phyloP scores from a whole-genome alignment of 2,888 invertebrate genomes.

The Dioctria linearis region DNA sequence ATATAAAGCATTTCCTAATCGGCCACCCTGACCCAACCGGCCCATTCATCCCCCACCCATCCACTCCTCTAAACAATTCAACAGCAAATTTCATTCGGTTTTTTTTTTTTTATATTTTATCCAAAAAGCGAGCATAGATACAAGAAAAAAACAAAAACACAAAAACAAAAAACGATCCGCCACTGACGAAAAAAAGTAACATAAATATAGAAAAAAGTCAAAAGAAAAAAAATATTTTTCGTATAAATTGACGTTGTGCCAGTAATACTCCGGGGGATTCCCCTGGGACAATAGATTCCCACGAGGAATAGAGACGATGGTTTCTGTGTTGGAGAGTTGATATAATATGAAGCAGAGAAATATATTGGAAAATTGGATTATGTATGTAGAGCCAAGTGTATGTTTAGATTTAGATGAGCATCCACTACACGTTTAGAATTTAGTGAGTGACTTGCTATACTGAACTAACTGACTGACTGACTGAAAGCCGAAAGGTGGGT shows the following conservation, averaged over 20 bases:
- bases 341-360: constrained; percentile 53
- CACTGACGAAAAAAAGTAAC: constrained; percentile 53
- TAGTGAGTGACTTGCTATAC: not conserved
- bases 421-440: constrained; percentile 35
- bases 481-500: constrained; percentile 9
- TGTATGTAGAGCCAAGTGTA: constrained; percentile 45
- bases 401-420: constrained; percentile 30
- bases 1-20: constrained; percentile 35
- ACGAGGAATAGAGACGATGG: constrained; percentile 71
- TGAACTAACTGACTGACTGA: constrained; percentile 27
- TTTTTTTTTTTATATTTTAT: constrained; percentile 20
- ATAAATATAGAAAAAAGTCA: constrained; percentile 40
- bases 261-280: constrained; percentile 61
- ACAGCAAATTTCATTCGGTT: constrained; percentile 4
- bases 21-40: constrained; percentile 5
- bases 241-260: constrained; percentile 57
- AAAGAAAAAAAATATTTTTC: constrained; percentile 57
- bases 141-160: constrained; percentile 23
- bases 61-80: constrained; percentile 36
- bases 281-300: constrained; percentile 70
- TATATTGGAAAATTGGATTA: constrained; percentile 58
- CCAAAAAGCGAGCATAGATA: constrained; percentile 30
- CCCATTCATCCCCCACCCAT: not conserved
- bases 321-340: constrained; percentile 64
- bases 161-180: constrained; percentile 40